Percentiles rank a stretch among this genome's conserved stretches.
Conservation (phyloP, 1,140 invertebrate species). For the Episyrphus balteatus region DNA sequence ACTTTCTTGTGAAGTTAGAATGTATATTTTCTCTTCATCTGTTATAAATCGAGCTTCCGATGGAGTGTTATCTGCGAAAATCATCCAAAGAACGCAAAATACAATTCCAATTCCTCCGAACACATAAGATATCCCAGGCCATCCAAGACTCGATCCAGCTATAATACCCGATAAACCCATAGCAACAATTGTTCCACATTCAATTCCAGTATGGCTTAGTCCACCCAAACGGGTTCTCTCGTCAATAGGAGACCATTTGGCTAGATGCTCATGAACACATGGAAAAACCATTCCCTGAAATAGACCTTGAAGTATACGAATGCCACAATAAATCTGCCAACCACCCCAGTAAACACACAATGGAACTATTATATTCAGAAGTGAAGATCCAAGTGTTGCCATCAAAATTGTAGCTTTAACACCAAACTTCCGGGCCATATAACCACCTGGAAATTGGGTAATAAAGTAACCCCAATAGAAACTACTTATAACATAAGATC, state of each 20-base stretch:
- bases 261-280: constrained; percentile 61
- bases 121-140: constrained; percentile 68
- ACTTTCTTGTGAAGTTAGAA: constrained; percentile 38
- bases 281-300: constrained; percentile 70
- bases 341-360: constrained; percentile 37
- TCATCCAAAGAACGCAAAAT: constrained; percentile 51
- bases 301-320: constrained; percentile 63
- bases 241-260: constrained; percentile 59
- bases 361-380: constrained; percentile 39
- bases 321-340: constrained; percentile 47
- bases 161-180: constrained; percentile 53
- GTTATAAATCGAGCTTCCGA: constrained; percentile 45
- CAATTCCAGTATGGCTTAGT: constrained; percentile 49
- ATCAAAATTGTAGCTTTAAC: constrained; percentile 48
- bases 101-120: constrained; percentile 52
- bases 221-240: constrained; percentile 48
- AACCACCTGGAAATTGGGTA: constrained; percentile 53
- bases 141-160: constrained; percentile 51
- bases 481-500: constrained; percentile 47
- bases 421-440: constrained; percentile 50
- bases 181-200: constrained; percentile 63
- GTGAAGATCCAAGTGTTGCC: constrained; percentile 41
- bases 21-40: constrained; percentile 48
- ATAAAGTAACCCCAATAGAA: constrained; percentile 52
- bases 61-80: constrained; percentile 56